Conservation (phyloP, 2,797 vertebrate genomes). For the Chloroceryle inda region DNA sequence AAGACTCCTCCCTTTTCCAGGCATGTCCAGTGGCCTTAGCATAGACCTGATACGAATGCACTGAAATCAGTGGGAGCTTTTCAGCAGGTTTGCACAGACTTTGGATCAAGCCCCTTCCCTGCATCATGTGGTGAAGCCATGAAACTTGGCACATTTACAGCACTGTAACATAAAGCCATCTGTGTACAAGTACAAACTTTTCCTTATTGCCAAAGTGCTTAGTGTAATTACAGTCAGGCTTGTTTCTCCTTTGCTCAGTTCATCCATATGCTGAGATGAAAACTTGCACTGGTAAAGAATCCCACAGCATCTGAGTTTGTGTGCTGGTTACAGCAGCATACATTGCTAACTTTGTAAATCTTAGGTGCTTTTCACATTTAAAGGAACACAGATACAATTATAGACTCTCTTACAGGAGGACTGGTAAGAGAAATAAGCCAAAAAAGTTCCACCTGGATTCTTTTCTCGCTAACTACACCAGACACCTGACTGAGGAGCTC, state of each 20-base stretch:
- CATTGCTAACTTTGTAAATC: constrained; percentile 52
- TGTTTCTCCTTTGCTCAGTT: constrained; percentile 50
- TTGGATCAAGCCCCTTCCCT: neutral
- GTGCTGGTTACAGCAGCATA: constrained; percentile 49
- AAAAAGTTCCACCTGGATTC: neutral
- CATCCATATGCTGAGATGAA: constrained; percentile 54
- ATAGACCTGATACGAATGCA: neutral
- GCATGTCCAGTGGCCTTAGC: neutral
- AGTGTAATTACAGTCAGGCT: constrained; percentile 75
- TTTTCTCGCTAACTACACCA: neutral
- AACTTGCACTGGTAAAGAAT: constrained; percentile 68
- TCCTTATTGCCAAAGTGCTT: constrained; percentile 64
- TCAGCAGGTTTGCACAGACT: neutral
- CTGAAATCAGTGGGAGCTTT: neutral
- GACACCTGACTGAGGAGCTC: neutral
- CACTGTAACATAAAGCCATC: constrained; percentile 71
- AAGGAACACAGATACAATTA: neutral
- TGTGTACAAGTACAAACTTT: constrained; percentile 68
- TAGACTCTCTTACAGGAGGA: neutral
- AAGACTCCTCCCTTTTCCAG: neutral
- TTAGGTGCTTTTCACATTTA: constrained; percentile 34
- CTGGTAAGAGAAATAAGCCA: constrained; percentile 33
- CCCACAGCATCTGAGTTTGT: constrained; percentile 48
- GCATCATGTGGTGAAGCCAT: constrained; percentile 24
- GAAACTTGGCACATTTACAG: constrained; percentile 70